Evolutionary conservation across 2,797 vertebrate species (phyloP).

Genomic region (Apogon hyalosoma): DNA sequence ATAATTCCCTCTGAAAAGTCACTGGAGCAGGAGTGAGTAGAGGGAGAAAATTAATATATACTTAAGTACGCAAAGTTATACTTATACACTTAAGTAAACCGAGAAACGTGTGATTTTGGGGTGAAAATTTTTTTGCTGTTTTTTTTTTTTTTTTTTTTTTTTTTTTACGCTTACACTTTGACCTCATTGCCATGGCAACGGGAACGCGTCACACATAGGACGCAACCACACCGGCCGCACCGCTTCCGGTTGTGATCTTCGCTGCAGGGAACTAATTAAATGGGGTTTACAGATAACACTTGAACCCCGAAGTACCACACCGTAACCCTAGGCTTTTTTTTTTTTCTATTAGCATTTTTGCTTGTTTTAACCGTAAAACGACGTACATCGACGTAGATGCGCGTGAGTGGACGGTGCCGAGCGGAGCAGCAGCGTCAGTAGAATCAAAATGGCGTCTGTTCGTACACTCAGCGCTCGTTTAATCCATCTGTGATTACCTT

Average conservation of each 20-base stretch:
- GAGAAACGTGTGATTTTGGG: not conserved
- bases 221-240: conserved; percentile 58
- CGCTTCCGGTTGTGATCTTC: conserved; percentile 39
- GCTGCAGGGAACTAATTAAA: not conserved
- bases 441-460: conserved; percentile 88
- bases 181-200: conserved; percentile 77
- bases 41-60: too few species aligned
- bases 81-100: too few species aligned
- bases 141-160: too few species aligned
- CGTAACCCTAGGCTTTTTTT: not conserved
- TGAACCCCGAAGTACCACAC: not conserved
- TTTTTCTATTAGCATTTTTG: too few species aligned
- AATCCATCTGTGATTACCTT: conserved; percentile 76
- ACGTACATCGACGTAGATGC: not conserved
- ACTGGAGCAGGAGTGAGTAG: too few species aligned
- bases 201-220: conserved; percentile 78
- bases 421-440: conserved; percentile 40
- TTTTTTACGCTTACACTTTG: conserved; percentile 28
- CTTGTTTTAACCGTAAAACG: not conserved
- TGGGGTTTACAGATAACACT: not conserved
- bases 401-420: conserved; percentile 44
- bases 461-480: conserved; percentile 63
- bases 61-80: too few species aligned
- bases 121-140: too few species aligned
- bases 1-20: too few species aligned